Percentiles rank a stretch among this genome's conserved stretches.
Conservation (phyloP, 2,113 vertebrate species). For the Anoplopoma fimbria region DNA sequence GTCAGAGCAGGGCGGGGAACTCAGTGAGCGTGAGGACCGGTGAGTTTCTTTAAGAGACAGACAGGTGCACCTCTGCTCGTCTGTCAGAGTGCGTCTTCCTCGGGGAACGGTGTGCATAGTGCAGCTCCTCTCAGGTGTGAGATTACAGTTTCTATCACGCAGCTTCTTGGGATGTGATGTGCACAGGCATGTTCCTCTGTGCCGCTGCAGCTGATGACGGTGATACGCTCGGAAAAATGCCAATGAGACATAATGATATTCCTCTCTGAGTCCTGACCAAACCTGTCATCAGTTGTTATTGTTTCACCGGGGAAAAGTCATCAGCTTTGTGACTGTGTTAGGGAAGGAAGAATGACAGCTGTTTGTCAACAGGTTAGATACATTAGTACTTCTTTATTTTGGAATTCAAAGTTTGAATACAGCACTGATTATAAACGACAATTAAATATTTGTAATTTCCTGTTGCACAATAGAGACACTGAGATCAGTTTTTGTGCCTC, state of each 20-base stretch:
- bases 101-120: slow-evolving; percentile 59
- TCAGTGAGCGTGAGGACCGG: slow-evolving; percentile 51
- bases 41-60: slow-evolving; percentile 60
- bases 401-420: not conserved
- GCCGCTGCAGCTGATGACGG: slow-evolving; percentile 39
- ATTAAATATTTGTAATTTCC: not conserved
- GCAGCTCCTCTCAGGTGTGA: slow-evolving; percentile 76
- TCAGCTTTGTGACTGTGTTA: slow-evolving; percentile 35
- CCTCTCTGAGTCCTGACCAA: slow-evolving; percentile 61
- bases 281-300: slow-evolving; percentile 66
- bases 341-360: slow-evolving; percentile 7
- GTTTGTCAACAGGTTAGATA: rapidly evolving
- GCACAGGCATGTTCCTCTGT: slow-evolving; percentile 65
- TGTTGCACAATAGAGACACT: not conserved
- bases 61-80: slow-evolving; percentile 70
- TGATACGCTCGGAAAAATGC: slow-evolving; percentile 70
- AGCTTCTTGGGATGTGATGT: slow-evolving; percentile 54
- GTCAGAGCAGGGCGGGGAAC: slow-evolving; percentile 34
- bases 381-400: not conserved
- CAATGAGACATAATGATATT: slow-evolving; percentile 71
- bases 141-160: slow-evolving; percentile 82
- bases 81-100: slow-evolving; percentile 59
- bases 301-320: slow-evolving; percentile 29
- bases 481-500: not conserved
- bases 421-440: not conserved